phyloP scores from a whole-genome alignment of 2,888 invertebrate genomes.

The Rotaria magnacalcarata region DNA sequence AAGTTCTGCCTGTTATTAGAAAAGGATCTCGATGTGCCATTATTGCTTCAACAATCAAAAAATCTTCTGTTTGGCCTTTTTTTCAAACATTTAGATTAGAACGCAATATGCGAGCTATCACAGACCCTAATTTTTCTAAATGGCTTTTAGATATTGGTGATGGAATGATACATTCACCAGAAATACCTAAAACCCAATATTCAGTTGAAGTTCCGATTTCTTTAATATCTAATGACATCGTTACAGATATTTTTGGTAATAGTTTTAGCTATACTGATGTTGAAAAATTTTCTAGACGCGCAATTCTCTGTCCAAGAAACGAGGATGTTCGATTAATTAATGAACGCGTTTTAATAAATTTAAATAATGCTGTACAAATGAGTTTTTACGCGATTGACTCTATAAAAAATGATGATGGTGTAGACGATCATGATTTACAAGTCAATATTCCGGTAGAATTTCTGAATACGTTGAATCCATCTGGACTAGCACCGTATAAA shows the following conservation, averaged over 20 bases:
- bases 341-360: neutral
- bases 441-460: slow-evolving; percentile 47
- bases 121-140: neutral
- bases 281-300: neutral
- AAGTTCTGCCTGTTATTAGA: slow-evolving; percentile 13
- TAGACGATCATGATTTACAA: neutral
- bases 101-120: slow-evolving; percentile 32
- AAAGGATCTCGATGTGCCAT: neutral
- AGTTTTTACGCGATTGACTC: neutral
- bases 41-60: slow-evolving; percentile 22
- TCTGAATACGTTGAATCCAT: slow-evolving; percentile 47
- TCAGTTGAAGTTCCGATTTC: too few relatives aligned
- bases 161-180: neutral
- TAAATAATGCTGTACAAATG: neutral
- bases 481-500: slow-evolving; percentile 48
- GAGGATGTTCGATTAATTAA: neutral
- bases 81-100: neutral
- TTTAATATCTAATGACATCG: too few relatives aligned
- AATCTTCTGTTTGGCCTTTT: neutral
- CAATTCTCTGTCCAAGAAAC: neutral
- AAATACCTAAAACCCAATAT: neutral
- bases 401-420: neutral
- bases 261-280: neutral
- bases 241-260: too few relatives aligned
- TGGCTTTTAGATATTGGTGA: neutral